Evolutionary conservation across 2,113 vertebrate genomes (phyloP).

Genomic region (Coturnix japonica): DNA sequence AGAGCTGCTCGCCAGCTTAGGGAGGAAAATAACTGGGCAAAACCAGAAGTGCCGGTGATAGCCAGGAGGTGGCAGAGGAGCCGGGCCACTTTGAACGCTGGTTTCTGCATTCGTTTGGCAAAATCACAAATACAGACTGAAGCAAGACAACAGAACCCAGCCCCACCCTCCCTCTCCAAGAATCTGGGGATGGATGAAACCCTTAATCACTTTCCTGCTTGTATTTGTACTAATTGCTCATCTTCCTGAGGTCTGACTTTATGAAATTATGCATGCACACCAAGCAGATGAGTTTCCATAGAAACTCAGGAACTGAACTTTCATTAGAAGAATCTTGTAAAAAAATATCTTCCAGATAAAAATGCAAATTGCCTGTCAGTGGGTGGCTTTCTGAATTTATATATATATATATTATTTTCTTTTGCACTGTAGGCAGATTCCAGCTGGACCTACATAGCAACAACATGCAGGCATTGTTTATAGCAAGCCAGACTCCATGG

Average conservation of each 20-base stretch:
- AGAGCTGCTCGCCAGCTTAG: not conserved
- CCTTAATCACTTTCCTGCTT: slow-evolving; percentile 53
- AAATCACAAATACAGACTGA: not conserved
- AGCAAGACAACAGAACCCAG: not conserved
- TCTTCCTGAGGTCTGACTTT: slow-evolving; percentile 70
- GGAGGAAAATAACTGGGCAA: not conserved
- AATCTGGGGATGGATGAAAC: slow-evolving; percentile 40
- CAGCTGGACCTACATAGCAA: slow-evolving; percentile 69
- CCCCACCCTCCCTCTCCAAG: not conserved
- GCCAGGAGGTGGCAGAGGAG: slow-evolving; percentile 65
- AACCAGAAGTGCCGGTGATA: slow-evolving; percentile 18
- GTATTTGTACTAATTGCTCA: slow-evolving; percentile 68
- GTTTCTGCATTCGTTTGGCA: not conserved
- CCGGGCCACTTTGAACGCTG: not conserved
- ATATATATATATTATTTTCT: slow-evolving; percentile 22
- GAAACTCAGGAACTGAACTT: slow-evolving; percentile 79
- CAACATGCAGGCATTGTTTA: slow-evolving; percentile 73
- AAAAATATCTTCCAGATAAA: slow-evolving; percentile 78
- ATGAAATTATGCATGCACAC: slow-evolving; percentile 74
- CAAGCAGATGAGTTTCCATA: slow-evolving; percentile 80
- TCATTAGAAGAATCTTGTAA: slow-evolving; percentile 63
- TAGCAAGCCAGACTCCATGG: slow-evolving; percentile 64
- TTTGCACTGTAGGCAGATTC: slow-evolving; percentile 64
- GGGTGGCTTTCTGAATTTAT: slow-evolving; percentile 70
- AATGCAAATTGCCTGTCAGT: slow-evolving; percentile 78